A percentile compares a stretch with the other conserved stretches of the same genome.
These are phyloP conservation scores for Sialia sialis DNA, from an alignment of 2,113 vertebrate species.

Conservation along the genomic window DNA sequence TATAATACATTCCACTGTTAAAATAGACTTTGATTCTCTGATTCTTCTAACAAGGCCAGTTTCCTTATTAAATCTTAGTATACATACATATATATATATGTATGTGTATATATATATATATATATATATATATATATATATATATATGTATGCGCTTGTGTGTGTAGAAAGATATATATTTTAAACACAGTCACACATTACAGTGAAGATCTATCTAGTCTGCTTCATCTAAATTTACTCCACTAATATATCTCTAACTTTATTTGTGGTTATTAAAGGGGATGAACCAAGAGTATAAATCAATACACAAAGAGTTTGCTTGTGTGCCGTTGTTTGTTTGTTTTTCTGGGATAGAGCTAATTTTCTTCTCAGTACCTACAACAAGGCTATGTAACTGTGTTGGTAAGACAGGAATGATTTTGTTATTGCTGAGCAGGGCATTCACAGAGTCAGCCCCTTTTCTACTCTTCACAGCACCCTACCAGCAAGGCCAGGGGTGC, in stretches of 20 bases:
- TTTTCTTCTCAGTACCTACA: not conserved
- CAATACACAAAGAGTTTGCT: not conserved
- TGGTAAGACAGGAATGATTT: not conserved
- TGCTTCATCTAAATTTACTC: not conserved
- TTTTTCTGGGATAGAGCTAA: not conserved
- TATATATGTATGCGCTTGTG: not conserved
- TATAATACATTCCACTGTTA: not conserved
- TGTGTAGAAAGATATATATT: not conserved
- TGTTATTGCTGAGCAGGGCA: not conserved
- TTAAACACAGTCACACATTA: not conserved
- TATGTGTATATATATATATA: too few species aligned
- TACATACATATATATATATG: not conserved
- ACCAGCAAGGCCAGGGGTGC: accelerated
- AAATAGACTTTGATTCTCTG: not conserved
- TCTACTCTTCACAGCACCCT: not conserved
- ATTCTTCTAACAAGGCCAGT: not conserved
- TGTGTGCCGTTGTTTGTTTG: not conserved
- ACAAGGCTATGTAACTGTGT: not conserved
- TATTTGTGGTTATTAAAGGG: not conserved
- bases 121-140: not conserved
- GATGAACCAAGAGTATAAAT: not conserved
- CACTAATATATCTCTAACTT: not conserved
- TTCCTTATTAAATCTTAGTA: not conserved
- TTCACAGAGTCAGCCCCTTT: not conserved
- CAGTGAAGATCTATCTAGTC: not conserved